phyloP scores from a whole-genome alignment of 2,888 invertebrate species.

The Microplitis deprimator region DNA sequence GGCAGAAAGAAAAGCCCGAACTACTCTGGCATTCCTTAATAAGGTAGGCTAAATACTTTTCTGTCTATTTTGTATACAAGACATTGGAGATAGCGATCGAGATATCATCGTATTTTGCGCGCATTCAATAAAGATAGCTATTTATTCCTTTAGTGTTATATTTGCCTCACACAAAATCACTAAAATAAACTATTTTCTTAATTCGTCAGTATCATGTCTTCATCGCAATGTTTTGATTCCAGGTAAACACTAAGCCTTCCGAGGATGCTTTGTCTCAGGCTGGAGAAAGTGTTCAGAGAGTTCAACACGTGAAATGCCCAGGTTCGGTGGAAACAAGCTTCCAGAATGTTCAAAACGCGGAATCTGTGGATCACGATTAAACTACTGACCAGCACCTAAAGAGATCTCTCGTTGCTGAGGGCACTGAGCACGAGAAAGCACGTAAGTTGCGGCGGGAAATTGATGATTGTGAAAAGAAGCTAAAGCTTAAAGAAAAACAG shows the following conservation, averaged over 20 bases:
- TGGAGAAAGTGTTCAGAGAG: conserved; percentile 30
- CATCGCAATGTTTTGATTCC: conserved; percentile 35
- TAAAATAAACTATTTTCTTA: too few species aligned
- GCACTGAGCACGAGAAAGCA: conserved; percentile 45
- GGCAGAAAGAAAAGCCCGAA: conserved; percentile 45
- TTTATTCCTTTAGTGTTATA: conserved; percentile 5
- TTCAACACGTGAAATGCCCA: conserved; percentile 27
- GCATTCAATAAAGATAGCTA: too few species aligned
- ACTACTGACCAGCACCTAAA: conserved; percentile 28
- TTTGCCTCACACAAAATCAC: too few species aligned
- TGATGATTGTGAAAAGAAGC: conserved; percentile 47
- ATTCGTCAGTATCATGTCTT: conserved; percentile 14
- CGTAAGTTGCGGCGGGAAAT: conserved; percentile 49
- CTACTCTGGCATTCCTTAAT: conserved; percentile 50
- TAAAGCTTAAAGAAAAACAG: conserved; percentile 49
- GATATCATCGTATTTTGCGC: too few species aligned
- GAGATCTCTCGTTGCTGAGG: conserved; percentile 45
- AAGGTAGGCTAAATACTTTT: conserved; percentile 44
- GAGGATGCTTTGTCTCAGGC: conserved; percentile 34
- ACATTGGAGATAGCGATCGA: too few species aligned
- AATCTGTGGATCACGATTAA: conserved; percentile 27
- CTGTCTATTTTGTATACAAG: conserved; percentile 22
- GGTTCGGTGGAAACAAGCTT: background rate
- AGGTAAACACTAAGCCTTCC: conserved; percentile 36
- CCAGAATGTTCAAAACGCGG: conserved; percentile 30